Percentiles rank a stretch among this genome's conserved stretches.
phyloP scores from a whole-genome alignment of 2,113 vertebrate species.

The Apus apus region DNA sequence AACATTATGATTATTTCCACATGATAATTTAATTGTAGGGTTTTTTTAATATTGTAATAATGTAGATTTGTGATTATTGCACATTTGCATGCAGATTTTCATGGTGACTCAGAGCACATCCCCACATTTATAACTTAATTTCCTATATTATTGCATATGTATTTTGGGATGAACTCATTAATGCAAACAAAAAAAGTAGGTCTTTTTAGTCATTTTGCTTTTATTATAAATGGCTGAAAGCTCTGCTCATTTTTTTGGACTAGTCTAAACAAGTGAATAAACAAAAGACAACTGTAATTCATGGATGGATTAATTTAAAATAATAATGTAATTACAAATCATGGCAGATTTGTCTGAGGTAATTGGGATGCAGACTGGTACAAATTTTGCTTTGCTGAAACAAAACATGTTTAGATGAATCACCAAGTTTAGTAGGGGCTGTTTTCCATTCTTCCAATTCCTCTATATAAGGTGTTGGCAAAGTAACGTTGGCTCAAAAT shows the following conservation, averaged over 20 bases:
- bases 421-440: background rate
- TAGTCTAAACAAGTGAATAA: conserved; percentile 73
- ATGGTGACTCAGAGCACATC: conserved; percentile 93
- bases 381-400: conserved; percentile 63
- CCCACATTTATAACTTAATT: conserved; percentile 98
- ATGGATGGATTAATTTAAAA: conserved; percentile 77
- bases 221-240: conserved; percentile 81
- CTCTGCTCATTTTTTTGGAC: conserved; percentile 75
- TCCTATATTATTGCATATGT: conserved; percentile 97
- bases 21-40: conserved; percentile 99
- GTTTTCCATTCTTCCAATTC: background rate
- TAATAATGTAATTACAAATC: conserved; percentile 77
- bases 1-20: conserved; percentile 99
- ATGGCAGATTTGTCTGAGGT: conserved; percentile 73
- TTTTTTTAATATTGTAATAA: conserved; percentile 99
- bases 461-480: background rate
- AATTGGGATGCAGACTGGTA: conserved; percentile 72
- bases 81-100: conserved; percentile 99
- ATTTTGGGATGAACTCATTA: conserved; percentile 86
- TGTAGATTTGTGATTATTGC: conserved; percentile 99
- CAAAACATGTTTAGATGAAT: conserved; percentile 22
- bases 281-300: conserved; percentile 77
- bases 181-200: conserved; percentile 77
- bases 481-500: background rate
- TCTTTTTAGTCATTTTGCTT: conserved; percentile 77